Evolutionary conservation across 2,888 invertebrate species (phyloP).

Genomic region (Aphidoletes aphidimyza): DNA sequence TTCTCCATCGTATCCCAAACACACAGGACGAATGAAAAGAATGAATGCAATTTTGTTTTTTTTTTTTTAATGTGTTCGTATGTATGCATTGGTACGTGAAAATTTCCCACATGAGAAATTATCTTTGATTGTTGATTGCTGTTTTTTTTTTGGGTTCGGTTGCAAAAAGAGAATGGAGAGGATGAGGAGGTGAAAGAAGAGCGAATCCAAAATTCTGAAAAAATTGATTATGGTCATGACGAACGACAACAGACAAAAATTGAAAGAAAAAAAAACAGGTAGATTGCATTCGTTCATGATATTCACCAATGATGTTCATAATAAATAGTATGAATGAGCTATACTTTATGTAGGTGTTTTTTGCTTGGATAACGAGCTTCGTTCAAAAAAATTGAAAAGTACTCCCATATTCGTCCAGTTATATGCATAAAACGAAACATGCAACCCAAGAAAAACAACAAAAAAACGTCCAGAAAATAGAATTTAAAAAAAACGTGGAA

Average conservation of each 20-base stretch:
- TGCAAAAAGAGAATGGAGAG: not conserved
- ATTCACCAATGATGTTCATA: slow-evolving; percentile 36
- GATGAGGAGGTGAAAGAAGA: not conserved
- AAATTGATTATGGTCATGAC: slow-evolving; percentile 35
- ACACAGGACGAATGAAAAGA: not conserved
- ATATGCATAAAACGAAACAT: too few species aligned
- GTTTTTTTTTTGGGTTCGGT: too few species aligned
- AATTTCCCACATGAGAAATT: not conserved
- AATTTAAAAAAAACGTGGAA: too few species aligned
- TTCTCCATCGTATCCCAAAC: not conserved
- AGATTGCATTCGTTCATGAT: not conserved
- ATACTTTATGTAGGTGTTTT: too few species aligned
- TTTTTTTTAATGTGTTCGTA: slow-evolving; percentile 59
- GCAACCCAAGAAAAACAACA: too few species aligned
- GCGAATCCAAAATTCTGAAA: not conserved
- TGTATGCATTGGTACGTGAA: slow-evolving; percentile 19
- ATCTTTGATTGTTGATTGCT: slow-evolving; percentile 45
- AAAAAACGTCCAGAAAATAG: too few species aligned
- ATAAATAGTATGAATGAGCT: not conserved
- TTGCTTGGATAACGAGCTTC: too few species aligned
- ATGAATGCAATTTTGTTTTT: slow-evolving; percentile 56
- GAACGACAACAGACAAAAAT: slow-evolving; percentile 29
- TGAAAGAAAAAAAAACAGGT: not conserved
- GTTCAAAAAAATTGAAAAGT: not conserved
- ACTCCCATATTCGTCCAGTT: not conserved